Percentiles rank a stretch among this genome's conserved stretches.
These are phyloP conservation scores for Sprattus sprattus DNA, from an alignment of 2,113 vertebrate genomes.

Conservation along the genomic window DNA sequence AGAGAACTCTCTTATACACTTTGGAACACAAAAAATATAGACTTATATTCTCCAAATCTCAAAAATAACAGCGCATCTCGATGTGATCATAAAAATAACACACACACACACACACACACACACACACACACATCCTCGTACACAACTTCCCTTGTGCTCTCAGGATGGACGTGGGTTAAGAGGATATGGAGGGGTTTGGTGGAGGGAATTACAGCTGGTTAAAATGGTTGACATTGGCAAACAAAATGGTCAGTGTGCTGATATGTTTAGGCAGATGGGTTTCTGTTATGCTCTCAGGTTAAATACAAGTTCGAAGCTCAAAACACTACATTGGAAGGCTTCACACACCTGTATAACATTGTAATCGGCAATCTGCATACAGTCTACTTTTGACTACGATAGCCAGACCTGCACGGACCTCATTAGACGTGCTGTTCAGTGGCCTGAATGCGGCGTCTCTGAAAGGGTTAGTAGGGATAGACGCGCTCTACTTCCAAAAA, in stretches of 20 bases:
- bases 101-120: neutral
- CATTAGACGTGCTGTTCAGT: neutral
- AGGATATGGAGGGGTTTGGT: neutral
- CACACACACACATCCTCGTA: conserved; percentile 8
- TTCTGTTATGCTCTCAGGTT: neutral
- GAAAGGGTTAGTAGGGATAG: too few species aligned
- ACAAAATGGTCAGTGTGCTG: neutral
- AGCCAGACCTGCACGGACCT: neutral
- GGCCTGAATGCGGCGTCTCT: neutral
- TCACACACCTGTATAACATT: neutral
- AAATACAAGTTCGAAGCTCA: neutral
- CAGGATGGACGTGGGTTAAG: neutral
- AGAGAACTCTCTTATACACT: neutral
- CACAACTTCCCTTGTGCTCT: neutral
- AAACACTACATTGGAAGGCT: neutral
- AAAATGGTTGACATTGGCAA: neutral
- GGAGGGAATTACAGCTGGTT: neutral
- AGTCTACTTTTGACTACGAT: neutral
- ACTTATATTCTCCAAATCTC: conserved; percentile 30
- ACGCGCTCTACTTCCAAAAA: too few species aligned
- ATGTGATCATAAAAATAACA: neutral
- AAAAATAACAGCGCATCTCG: conserved; percentile 15
- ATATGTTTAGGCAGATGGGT: neutral
- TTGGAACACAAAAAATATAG: conserved; percentile 48
- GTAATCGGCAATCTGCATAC: neutral